Evolutionary conservation across 2,888 invertebrate genomes (phyloP).

Genomic region (Drosophila nr. medialis): DNA sequence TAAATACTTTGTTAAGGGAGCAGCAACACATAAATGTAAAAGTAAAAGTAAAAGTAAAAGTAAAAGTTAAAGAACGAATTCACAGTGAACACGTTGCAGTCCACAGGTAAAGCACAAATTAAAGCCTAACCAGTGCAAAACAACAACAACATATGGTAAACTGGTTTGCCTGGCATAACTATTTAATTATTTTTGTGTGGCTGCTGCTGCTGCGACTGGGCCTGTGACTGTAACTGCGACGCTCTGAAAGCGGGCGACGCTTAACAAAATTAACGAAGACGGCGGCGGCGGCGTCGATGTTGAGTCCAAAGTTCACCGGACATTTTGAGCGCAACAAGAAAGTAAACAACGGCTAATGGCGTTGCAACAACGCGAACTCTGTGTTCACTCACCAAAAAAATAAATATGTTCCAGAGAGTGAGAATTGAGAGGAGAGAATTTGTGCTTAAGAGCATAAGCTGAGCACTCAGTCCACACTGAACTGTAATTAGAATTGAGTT

Average conservation of each 20-base stretch:
- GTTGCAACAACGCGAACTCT: slow-evolving; percentile 35
- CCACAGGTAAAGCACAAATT: slow-evolving; percentile 7
- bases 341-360: slow-evolving; percentile 31
- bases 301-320: slow-evolving; percentile 54
- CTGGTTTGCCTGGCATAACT: slow-evolving; percentile 58
- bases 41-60: slow-evolving; percentile 35
- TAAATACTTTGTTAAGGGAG: background rate
- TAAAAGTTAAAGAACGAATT: background rate
- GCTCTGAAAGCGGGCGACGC: slow-evolving; percentile 22
- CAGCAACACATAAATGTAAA: slow-evolving; percentile 21
- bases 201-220: slow-evolving; percentile 12
- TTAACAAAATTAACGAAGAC: slow-evolving; percentile 23
- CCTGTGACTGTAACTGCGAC: slow-evolving; percentile 12
- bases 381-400: slow-evolving; percentile 29
- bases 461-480: background rate
- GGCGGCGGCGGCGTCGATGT: slow-evolving; percentile 1
- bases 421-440: background rate
- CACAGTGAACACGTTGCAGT: slow-evolving; percentile 14
- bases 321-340: slow-evolving; percentile 47
- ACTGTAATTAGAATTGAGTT: background rate
- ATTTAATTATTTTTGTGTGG: slow-evolving; percentile 36
- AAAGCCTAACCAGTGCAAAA: slow-evolving; percentile 9
- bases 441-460: background rate
- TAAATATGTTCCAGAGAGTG: background rate
- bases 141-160: slow-evolving; percentile 40